Conservation (phyloP, 2,888 invertebrate species). For the Mesorhabditis spiculigera region DNA sequence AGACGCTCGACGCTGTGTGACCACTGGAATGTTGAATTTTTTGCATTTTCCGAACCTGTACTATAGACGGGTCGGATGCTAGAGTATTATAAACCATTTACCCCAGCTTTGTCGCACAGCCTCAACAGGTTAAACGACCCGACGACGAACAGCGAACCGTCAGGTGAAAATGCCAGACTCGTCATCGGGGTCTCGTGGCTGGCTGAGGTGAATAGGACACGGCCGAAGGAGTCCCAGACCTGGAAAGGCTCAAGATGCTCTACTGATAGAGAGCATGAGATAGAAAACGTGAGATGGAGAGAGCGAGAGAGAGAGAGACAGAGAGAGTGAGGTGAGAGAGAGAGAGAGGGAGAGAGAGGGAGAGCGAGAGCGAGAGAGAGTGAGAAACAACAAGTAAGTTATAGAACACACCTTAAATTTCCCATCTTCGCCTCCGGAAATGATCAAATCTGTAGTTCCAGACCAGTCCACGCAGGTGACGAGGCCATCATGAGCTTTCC, state of each 20-base stretch:
- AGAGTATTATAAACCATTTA: slow-evolving; percentile 61
- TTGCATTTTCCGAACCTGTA: slow-evolving; percentile 5
- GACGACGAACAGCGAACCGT: slow-evolving; percentile 84
- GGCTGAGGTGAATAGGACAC: slow-evolving; percentile 79
- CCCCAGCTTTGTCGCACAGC: slow-evolving; percentile 88
- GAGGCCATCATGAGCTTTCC: slow-evolving; percentile 92
- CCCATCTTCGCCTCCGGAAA: slow-evolving; percentile 74
- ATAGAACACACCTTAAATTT: slow-evolving; percentile 74
- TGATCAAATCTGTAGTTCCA: slow-evolving; percentile 64
- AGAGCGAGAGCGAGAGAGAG: too few relatives aligned
- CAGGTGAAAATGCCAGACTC: slow-evolving; percentile 82
- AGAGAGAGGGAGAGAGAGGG: too few relatives aligned
- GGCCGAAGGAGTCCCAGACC: slow-evolving; percentile 88
- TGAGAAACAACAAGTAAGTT: too few relatives aligned
- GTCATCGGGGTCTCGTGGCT: slow-evolving; percentile 86
- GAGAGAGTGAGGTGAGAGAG: too few relatives aligned
- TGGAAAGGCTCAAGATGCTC: slow-evolving; percentile 6
- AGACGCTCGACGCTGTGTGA: slow-evolving; percentile 86
- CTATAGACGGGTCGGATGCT: neutral
- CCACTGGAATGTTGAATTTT: slow-evolving; percentile 70
- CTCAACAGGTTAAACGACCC: slow-evolving; percentile 88
- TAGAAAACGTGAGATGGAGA: too few relatives aligned
- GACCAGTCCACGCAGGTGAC: slow-evolving; percentile 73
- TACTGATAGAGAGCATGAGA: slow-evolving; percentile 11
- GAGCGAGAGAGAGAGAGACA: too few relatives aligned